Percentiles rank a stretch among this genome's conserved stretches.
Evolutionary conservation across 2,113 vertebrate species (phyloP).

Genomic region (Catharus minimus): DNA sequence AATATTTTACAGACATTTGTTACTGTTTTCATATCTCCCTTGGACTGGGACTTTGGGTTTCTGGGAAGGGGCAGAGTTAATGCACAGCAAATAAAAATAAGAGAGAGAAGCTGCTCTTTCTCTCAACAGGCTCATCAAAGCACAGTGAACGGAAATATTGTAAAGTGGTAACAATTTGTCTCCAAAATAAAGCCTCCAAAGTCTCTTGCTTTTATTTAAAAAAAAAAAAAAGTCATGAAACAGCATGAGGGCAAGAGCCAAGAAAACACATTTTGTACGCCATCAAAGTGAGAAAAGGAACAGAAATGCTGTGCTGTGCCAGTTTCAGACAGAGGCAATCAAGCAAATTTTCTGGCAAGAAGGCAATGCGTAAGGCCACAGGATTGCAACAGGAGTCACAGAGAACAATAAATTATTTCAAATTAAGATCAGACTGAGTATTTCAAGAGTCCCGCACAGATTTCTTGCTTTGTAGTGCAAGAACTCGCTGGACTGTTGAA

Average conservation of each 20-base stretch:
- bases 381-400: conserved; percentile 37
- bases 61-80: conserved; percentile 48
- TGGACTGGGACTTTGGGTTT: conserved; percentile 51
- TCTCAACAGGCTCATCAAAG: conserved; percentile 62
- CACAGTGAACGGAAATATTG: conserved; percentile 58
- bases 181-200: conserved; percentile 59
- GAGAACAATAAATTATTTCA: conserved; percentile 39
- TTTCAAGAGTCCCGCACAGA: not conserved
- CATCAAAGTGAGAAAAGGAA: conserved; percentile 57
- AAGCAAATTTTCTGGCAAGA: conserved; percentile 47
- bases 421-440: conserved; percentile 18
- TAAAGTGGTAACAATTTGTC: conserved; percentile 62
- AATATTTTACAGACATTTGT: conserved; percentile 62
- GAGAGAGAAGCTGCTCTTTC: conserved; percentile 44
- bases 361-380: not conserved
- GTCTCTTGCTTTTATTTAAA: conserved; percentile 51
- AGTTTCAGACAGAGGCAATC: conserved; percentile 40
- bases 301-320: conserved; percentile 47
- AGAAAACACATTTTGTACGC: conserved; percentile 57
- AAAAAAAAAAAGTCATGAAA: conserved; percentile 35
- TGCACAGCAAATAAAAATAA: conserved; percentile 68
- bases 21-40: conserved; percentile 54
- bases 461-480: not conserved
- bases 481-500: not conserved
- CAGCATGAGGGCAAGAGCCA: conserved; percentile 52